Percentiles rank a stretch among this genome's conserved stretches.
Conservation (phyloP, 2,113 vertebrate genomes). For the Ceyx melanurus region DNA sequence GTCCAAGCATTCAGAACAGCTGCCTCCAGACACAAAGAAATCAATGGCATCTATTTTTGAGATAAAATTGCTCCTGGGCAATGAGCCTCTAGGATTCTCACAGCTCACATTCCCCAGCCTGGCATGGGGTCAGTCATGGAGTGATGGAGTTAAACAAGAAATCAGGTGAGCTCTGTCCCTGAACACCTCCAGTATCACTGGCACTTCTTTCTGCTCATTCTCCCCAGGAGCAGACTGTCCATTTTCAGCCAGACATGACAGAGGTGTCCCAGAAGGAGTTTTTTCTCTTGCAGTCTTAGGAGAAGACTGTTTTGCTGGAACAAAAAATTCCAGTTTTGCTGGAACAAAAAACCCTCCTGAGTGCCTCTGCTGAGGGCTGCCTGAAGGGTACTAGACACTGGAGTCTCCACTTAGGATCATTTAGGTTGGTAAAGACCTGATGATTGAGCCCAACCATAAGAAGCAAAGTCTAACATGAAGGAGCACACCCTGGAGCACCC, state of each 20-base stretch:
- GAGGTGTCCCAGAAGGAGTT: neutral
- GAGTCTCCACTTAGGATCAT: neutral
- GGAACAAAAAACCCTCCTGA: neutral
- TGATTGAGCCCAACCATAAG: neutral
- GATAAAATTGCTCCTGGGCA: neutral
- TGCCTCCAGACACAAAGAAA: neutral
- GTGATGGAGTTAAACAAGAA: slow-evolving; percentile 14
- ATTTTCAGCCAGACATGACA: neutral
- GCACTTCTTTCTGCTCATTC: neutral
- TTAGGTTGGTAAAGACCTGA: neutral
- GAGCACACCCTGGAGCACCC: neutral
- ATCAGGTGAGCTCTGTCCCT: neutral
- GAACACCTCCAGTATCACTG: neutral
- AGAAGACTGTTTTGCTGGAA: neutral
- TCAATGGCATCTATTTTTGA: neutral
- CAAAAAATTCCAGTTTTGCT: neutral
- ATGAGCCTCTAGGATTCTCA: neutral
- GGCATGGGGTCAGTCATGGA: neutral
- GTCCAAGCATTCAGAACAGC: neutral
- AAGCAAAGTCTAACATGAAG: neutral
- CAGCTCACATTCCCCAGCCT: neutral
- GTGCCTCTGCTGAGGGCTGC: neutral
- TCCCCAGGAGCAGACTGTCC: neutral
- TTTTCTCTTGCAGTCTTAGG: neutral
- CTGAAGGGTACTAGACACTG: no score